phyloP scores from a whole-genome alignment of 1,140 invertebrate species.

The Brachionus calyciflorus region DNA sequence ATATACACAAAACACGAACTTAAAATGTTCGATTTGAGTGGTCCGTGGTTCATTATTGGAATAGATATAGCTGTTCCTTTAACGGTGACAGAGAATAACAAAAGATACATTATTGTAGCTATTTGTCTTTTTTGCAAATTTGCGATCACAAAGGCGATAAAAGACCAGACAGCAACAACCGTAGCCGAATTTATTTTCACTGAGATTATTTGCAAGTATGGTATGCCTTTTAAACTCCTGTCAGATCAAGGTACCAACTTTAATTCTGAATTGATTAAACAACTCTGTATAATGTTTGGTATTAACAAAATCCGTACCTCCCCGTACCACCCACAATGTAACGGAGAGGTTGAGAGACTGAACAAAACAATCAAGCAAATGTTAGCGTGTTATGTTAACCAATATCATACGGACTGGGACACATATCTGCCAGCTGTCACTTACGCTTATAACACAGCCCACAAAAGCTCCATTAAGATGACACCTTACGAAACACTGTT shows the following conservation, averaged over 20 bases:
- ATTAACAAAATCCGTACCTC: not conserved
- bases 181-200: not conserved
- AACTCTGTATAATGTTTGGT: not conserved
- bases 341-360: not conserved
- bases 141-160: not conserved
- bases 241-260: not conserved
- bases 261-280: not conserved
- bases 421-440: no score
- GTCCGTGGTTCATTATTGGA: not conserved
- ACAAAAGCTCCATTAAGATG: no score
- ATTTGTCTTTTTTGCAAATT: not conserved
- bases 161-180: not conserved
- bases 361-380: conserved; percentile 18
- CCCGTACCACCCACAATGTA: not conserved
- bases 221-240: not conserved
- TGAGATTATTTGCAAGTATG: not conserved
- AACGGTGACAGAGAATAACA: not conserved
- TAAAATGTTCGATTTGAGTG: no score
- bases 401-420: not conserved
- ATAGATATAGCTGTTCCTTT: not conserved
- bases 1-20: not conserved
- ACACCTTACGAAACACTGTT: no score
- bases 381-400: not conserved
- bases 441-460: no score
- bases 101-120: not conserved